phyloP scores from a whole-genome alignment of 2,113 vertebrate species.

The Leptodactylus fuscus region DNA sequence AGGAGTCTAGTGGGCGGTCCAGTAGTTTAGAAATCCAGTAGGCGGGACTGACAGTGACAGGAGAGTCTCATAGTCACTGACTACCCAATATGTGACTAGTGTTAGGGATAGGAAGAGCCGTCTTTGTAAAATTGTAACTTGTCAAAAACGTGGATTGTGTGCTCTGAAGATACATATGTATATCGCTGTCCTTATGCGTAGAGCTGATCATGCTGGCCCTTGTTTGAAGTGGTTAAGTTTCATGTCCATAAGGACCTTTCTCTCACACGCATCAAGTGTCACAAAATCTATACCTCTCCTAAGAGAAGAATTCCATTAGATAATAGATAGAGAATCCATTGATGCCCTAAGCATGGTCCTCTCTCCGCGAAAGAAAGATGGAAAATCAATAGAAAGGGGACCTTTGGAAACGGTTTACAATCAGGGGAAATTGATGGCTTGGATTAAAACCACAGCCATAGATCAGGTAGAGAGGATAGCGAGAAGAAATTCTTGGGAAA shows the following conservation, averaged over 20 bases:
- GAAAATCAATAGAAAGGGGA: conserved; percentile 50
- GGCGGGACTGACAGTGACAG: too few relatives aligned
- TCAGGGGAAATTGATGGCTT: conserved; percentile 51
- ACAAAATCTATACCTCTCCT: conserved; percentile 55
- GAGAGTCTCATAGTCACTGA: too few relatives aligned
- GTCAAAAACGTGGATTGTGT: not conserved
- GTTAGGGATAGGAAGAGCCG: too few relatives aligned
- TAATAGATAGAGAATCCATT: conserved; percentile 57
- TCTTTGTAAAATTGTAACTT: too few relatives aligned
- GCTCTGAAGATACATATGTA: not conserved
- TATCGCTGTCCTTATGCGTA: not conserved
- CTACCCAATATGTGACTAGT: too few relatives aligned
- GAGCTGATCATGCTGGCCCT: not conserved
- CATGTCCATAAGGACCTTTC: conserved; percentile 25
- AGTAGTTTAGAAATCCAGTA: too few relatives aligned
- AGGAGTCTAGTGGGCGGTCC: too few relatives aligned
- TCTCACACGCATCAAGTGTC: conserved; percentile 49
- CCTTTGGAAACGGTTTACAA: conserved; percentile 53
- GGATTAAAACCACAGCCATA: conserved; percentile 16
- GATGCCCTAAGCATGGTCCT: conserved; percentile 53
- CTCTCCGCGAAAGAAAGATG: conserved; percentile 47
- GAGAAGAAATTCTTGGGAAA: not conserved
- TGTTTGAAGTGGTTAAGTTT: conserved; percentile 28
- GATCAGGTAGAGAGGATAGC: not conserved
- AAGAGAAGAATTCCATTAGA: conserved; percentile 54